These are phyloP conservation scores for Avahi laniger DNA, from an alignment of 2,797 vertebrate genomes.

Conservation along the genomic window DNA sequence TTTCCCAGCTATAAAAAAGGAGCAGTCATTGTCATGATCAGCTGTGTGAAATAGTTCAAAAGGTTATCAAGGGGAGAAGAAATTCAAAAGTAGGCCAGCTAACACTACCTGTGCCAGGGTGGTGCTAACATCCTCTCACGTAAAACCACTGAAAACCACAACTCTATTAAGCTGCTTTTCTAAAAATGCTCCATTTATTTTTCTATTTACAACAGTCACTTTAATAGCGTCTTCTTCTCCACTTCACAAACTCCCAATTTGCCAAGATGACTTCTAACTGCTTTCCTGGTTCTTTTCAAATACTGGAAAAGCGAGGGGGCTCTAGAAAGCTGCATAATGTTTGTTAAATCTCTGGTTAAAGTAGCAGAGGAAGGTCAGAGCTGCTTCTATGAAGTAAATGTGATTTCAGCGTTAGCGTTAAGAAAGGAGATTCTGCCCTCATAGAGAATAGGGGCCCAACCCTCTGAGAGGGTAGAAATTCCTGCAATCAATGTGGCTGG, in stretches of 20 bases:
- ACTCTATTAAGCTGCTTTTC: background rate
- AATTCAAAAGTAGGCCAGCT: background rate
- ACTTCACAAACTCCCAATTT: slow-evolving; percentile 37
- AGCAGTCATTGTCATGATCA: background rate
- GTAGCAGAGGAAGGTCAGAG: background rate
- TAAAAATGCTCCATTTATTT: background rate
- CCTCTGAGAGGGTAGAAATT: slow-evolving; percentile 22
- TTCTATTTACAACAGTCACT: background rate
- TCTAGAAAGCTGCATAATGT: background rate
- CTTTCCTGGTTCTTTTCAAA: background rate
- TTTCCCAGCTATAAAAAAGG: background rate
- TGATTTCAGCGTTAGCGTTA: background rate
- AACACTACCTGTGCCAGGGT: rapidly evolving
- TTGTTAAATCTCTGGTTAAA: background rate
- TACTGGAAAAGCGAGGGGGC: background rate
- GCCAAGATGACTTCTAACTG: background rate
- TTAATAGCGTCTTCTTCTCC: slow-evolving; percentile 24
- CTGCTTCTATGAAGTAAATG: background rate
- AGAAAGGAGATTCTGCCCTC: slow-evolving; percentile 47
- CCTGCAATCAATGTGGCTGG: background rate
- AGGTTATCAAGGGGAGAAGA: background rate
- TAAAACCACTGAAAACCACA: background rate
- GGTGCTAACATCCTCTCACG: background rate
- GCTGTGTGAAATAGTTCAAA: background rate
- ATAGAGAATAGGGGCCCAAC: slow-evolving; percentile 63